Conservation (phyloP, 2,113 vertebrate genomes). For the Lanius ludovicianus region DNA sequence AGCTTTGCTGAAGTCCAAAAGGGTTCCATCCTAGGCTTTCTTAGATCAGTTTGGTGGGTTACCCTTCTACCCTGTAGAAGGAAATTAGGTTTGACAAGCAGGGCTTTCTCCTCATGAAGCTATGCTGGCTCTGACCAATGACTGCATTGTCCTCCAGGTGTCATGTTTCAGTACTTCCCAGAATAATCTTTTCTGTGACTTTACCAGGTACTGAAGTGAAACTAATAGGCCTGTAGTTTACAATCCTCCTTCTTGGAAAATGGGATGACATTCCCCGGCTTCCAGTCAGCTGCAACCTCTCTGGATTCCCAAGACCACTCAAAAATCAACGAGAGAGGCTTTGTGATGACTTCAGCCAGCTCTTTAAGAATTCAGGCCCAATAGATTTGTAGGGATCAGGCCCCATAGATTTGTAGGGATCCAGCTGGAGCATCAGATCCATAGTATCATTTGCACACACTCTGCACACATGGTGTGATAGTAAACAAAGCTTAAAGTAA, state of each 20-base stretch:
- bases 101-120: background rate
- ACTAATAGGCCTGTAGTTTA: background rate
- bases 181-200: background rate
- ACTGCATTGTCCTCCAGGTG: background rate
- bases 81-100: background rate
- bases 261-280: accelerated
- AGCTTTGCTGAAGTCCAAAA: background rate
- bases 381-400: background rate
- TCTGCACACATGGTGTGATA: background rate
- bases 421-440: background rate
- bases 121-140: background rate
- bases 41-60: background rate
- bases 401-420: background rate
- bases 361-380: background rate
- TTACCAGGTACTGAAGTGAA: background rate
- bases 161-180: background rate
- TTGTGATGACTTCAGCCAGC: background rate
- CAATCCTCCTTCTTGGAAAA: background rate
- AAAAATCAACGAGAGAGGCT: background rate
- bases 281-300: background rate
- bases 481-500: background rate
- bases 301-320: background rate
- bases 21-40: background rate
- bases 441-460: background rate
- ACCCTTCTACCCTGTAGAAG: background rate